A percentile compares a stretch with the other conserved stretches of the same genome.
Evolutionary conservation across 2,797 vertebrate species (phyloP).

Genomic region (Tadarida brasiliensis): DNA sequence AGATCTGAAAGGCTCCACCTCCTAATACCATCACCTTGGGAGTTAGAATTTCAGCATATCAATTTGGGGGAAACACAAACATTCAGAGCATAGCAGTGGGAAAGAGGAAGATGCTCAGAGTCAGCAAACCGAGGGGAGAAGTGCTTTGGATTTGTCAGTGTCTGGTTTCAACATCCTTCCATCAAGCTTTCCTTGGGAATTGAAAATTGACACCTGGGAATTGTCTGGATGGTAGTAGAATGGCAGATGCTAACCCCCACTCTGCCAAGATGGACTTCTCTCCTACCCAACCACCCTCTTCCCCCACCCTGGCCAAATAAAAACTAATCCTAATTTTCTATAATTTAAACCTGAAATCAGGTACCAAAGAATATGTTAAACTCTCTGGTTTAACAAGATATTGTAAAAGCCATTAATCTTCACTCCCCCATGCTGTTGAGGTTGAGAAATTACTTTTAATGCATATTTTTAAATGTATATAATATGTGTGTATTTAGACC

Average conservation of each 20-base stretch:
- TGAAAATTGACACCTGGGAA: not conserved
- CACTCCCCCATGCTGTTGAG: not conserved
- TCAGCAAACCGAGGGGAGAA: not conserved
- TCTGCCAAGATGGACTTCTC: not conserved
- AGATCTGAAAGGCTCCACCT: not conserved
- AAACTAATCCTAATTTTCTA: slow-evolving; percentile 3
- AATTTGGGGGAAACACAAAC: not conserved
- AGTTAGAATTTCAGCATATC: not conserved
- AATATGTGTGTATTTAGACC: not conserved
- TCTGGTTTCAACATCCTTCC: not conserved
- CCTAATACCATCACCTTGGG: not conserved
- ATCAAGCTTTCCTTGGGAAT: not conserved
- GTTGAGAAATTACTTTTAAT: not conserved
- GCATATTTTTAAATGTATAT: not conserved
- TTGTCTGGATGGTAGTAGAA: not conserved
- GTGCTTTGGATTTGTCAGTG: not conserved
- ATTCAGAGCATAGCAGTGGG: not conserved
- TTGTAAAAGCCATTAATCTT: not conserved
- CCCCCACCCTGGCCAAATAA: not conserved
- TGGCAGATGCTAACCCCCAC: not conserved
- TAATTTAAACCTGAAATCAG: not conserved
- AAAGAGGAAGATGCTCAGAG: not conserved
- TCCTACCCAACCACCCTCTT: not conserved
- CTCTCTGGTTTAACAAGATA: not conserved
- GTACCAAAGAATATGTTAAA: not conserved